A percentile compares a stretch with the other conserved stretches of the same genome.
Evolutionary conservation across 2,888 invertebrate species (phyloP).

Genomic region (Tribolium freemani): DNA sequence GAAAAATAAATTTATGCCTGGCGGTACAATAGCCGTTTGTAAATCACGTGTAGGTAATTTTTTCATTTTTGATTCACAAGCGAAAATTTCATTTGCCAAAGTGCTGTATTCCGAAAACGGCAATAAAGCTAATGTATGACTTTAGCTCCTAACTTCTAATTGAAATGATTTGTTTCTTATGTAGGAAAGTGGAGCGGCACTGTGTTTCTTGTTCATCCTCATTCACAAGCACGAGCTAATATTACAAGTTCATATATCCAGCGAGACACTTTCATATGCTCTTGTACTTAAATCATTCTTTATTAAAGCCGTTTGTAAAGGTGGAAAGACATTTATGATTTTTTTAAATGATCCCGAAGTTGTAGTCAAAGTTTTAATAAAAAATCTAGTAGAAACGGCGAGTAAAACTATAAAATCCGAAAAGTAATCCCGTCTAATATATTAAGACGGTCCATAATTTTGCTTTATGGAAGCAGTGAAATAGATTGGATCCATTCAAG

Average conservation of each 20-base stretch:
- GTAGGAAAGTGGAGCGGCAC: not conserved
- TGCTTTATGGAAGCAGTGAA: conserved; percentile 62
- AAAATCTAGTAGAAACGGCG: conserved; percentile 5
- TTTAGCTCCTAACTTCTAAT: not conserved
- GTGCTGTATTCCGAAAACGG: not conserved
- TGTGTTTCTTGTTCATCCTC: conserved; percentile 2
- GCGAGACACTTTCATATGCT: conserved; percentile 17
- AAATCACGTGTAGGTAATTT: not conserved
- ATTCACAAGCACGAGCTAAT: conserved; percentile 15
- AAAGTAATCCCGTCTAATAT: conserved; percentile 63
- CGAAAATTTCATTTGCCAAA: not conserved
- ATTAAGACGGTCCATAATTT: conserved; percentile 65
- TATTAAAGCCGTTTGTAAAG: conserved; percentile 56
- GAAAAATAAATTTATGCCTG: not conserved
- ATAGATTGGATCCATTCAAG: conserved; percentile 65
- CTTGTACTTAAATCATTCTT: conserved; percentile 56
- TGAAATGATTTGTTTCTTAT: not conserved
- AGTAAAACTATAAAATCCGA: conserved; percentile 58
- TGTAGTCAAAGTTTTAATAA: not conserved
- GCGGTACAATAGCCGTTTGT: not conserved
- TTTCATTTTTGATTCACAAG: not conserved
- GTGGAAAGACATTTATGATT: conserved; percentile 18
- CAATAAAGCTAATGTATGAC: not conserved
- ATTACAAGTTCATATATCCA: conserved; percentile 31
- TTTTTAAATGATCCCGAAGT: not conserved